Evolutionary conservation across 2,888 invertebrate genomes (phyloP).

Genomic region (Plagiodera versicolora): DNA sequence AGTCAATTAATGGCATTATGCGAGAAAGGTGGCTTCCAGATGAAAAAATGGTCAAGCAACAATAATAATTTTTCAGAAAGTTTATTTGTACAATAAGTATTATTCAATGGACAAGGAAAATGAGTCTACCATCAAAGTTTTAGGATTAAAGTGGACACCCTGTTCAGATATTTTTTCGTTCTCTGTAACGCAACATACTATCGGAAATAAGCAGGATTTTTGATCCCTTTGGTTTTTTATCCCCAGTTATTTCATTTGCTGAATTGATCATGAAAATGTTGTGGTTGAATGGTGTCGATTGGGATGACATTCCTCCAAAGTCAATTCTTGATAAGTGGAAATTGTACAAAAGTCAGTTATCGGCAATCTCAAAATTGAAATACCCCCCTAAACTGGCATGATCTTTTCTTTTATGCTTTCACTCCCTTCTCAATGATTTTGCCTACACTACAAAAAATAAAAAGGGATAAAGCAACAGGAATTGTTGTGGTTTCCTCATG

Average conservation of each 20-base stretch:
- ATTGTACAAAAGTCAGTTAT: slow-evolving; percentile 1
- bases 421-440: no score
- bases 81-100: neutral
- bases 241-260: neutral
- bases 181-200: neutral
- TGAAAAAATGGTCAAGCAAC: slow-evolving; percentile 7
- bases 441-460: no score
- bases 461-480: no score
- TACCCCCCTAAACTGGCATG: no score
- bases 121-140: slow-evolving; percentile 2
- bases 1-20: slow-evolving; percentile 3
- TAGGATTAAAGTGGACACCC: slow-evolving; percentile 5
- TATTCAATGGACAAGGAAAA: slow-evolving; percentile 3
- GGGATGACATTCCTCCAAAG: slow-evolving; percentile 5
- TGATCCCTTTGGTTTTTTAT: neutral
- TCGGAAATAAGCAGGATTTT: slow-evolving; percentile 3
- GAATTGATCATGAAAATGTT: slow-evolving; percentile 2
- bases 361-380: slow-evolving; percentile 1
- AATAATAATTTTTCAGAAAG: slow-evolving; percentile 1
- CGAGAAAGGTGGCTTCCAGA: neutral
- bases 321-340: slow-evolving; percentile 2
- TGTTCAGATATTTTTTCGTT: neutral
- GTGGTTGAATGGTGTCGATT: slow-evolving; percentile 1
- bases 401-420: no score
- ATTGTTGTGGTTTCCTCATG: no score